Evolutionary conservation across 2,888 invertebrate species (phyloP), one percentile per base, ranked within the genome.

Genomic region (Spodoptera littoralis): DNA sequence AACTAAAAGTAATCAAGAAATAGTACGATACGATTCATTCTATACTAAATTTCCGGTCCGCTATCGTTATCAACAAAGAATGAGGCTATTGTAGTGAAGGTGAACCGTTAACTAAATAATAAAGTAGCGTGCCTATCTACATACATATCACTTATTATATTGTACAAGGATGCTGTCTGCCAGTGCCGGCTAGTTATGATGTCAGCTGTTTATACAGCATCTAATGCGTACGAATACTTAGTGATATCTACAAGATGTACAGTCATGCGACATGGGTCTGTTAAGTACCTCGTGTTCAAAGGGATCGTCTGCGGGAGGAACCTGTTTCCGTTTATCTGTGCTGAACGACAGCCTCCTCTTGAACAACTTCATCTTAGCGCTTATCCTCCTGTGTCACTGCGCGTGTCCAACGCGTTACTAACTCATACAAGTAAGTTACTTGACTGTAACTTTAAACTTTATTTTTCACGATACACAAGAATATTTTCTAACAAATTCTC

Each of bases 291-390:
- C 94, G 79, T 93, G 87, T 79, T 91, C 91, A 89, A 94, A 94
- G 84, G 94, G 92, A 87, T 94, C 94, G 81, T 92, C 92, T 76
- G 88, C 84, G 75, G 83, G 88, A 68, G 90, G 84, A 89, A 88
- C 90, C 80, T 87, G 93, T 92, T 93, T 93, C 85, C 92, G 92
- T 92, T 94, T 94, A 90, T 94, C 94, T 86, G 90, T 86, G 82
- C 90, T 92, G 88, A 93, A 91, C 80, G 93, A 94, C 86, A 93
- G 88, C 86, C 91, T 93, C 88, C 94, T 91, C 90, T 91, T 94
- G 90, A 94, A 94, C 88, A 94, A 88, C 89, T 94, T 94, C 94
- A 94, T 94, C 87, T 89, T 84, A 79, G 72, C 75, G 78, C 80
- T 85, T 65, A 65, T 65, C 46, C 59, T 63, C 70, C 81, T 80